Evolutionary conservation across 1,140 invertebrate species (phyloP), one percentile per base, ranked within the genome.

Genomic region (Drosophila sulfurigaster): DNA sequence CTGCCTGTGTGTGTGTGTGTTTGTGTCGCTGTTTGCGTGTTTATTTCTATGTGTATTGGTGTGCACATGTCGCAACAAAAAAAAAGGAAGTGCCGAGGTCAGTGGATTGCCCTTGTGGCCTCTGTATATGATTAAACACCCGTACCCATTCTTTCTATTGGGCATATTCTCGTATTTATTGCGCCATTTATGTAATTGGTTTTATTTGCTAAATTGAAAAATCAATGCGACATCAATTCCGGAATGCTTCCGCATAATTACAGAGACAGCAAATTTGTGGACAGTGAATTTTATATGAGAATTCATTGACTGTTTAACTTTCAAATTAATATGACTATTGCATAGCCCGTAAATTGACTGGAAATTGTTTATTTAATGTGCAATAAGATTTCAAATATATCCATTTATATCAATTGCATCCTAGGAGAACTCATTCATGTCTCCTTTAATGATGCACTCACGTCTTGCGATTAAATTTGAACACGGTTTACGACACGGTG

Each of bases 101-200:
- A 76, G 74, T 69, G 51, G 62, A 71, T 72, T 79, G 56, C 67
- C 62, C 62, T 35, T 49, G 72, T 64, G 41, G 46, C 46, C 28
- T 68, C 35, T 41, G 16, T 30, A 62, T 38, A 62, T 38, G 30
- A 13, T 2, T 10, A 56, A 51, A 69, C 46, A 58, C 49, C 46
- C 16, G 11, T 30, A 35, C 5, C 5, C 13, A 13, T 11, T 25
- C 32, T 8, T 1, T 35, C 1, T 8, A 25, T 43, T 8, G 62
- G 51, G 51, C 35, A 32, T 71, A 65, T 48, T 20, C 7, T n/a
- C 41, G 13, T 45, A 30, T 32, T 28, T 54, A 54, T 43, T 43
- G 41, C 41, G 8, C 3, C 8, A 3, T 10, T 10, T 41, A 11
- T 41, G 11, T 41, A 41, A 41, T 41, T 41, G 38, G 38, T 43